phyloP scores from a whole-genome alignment of 1,140 invertebrate species.

The Triops longicaudatus region DNA sequence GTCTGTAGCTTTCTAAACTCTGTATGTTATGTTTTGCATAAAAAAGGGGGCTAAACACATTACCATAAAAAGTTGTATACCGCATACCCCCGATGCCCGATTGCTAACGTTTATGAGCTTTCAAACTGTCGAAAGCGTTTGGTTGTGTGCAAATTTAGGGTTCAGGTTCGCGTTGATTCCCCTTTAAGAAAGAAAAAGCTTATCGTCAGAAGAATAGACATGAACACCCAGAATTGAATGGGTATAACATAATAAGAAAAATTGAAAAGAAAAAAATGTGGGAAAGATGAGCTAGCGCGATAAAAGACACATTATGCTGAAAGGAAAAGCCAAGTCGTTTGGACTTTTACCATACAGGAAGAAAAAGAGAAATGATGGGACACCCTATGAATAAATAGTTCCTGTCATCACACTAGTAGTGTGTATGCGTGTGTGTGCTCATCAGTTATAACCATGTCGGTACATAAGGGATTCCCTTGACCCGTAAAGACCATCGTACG shows the following conservation, averaged over 20 bases:
- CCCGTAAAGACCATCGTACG: background rate
- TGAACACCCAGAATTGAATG: background rate
- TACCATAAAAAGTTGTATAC: background rate
- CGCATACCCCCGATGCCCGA: background rate
- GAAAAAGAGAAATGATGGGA: background rate
- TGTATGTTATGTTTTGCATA: no score
- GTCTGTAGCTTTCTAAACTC: background rate
- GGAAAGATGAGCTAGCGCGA: no score
- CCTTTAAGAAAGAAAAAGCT: background rate
- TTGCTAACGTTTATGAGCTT: background rate
- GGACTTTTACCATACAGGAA: background rate
- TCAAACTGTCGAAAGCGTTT: background rate
- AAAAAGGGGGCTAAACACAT: background rate
- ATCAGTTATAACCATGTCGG: background rate
- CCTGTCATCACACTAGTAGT: background rate
- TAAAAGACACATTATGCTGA: background rate
- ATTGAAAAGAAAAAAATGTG: background rate
- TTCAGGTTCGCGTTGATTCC: background rate
- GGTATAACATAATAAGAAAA: background rate
- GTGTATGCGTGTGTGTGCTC: background rate
- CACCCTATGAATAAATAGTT: background rate
- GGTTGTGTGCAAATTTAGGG: constrained; percentile 3
- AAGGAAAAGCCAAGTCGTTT: background rate
- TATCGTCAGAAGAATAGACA: background rate
- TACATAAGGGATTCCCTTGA: background rate